Base-by-base conservation (phyloP, 2,888 invertebrate genomes). In the Listrodromus nycthemerus region DNA sequence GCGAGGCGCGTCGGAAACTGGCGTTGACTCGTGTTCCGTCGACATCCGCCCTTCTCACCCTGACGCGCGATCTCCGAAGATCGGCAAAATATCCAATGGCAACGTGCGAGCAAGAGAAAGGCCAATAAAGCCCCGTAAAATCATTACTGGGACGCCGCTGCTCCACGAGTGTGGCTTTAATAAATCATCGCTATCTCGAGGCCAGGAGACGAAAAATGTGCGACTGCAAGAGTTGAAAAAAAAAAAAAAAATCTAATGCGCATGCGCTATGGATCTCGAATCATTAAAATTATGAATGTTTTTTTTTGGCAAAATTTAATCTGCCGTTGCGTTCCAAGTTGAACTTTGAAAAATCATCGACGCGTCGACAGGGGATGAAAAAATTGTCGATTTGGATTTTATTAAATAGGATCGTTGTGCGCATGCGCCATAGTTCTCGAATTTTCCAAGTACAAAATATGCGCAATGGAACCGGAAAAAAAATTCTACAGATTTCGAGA, bases 1-100 rank as follows among this genome's bases (percentile, higher is more conserved):
- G 73, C 41, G 74, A 80, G 69, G 76, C 77, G 45, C 77, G 80
- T 24, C 67, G 74, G 74, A 77, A 81, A 84, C 83, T 84, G 83
- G 30, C 61, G 58, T 65, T 52, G 16, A 58, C 24, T 74, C 65
- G 69, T 48, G 74, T 19, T 37, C 61, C 70, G 78, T 48, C 30
- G 30, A 81, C 55, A 69, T 74, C 37, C 73, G 77, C 74, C 73
- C 70, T 55, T 69, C 61, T 82, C 45, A 48, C 33, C 61, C 63
- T 77, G 6, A 74, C 55, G 21, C 45, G 19, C 19, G 21, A 21
- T 50, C 73, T 41, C 67, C 50, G 19, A 52, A 70, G 33, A 80
- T 45, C 65, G 67, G 69, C 45, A 30, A 4, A 78, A 77, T 74
- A 52, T 19, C 65, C 80, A 78, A 84, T 74, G 58, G 63, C 52